Percentiles rank a stretch among this genome's conserved stretches.
phyloP scores from a whole-genome alignment of 2,888 invertebrate genomes.

The Itoplectis maculator region DNA sequence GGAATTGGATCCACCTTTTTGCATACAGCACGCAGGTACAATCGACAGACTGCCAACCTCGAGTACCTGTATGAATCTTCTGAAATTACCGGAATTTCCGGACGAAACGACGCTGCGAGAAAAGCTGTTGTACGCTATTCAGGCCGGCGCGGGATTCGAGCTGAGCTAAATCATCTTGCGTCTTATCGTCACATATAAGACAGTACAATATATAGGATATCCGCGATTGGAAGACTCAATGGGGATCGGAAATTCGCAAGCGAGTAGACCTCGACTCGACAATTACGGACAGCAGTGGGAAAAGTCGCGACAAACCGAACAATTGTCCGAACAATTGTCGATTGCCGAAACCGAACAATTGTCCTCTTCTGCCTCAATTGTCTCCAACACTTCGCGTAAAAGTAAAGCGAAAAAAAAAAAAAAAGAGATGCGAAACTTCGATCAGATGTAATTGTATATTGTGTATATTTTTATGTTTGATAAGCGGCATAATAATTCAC shows the following conservation, averaged over 20 bases:
- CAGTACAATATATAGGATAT: background rate
- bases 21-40: constrained; percentile 96
- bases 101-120: constrained; percentile 91
- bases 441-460: constrained; percentile 75
- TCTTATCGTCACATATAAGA: background rate
- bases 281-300: constrained; percentile 43
- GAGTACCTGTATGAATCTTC: constrained; percentile 98
- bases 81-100: constrained; percentile 96
- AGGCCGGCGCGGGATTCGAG: constrained; percentile 98
- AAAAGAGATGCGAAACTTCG: constrained; percentile 22
- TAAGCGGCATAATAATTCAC: constrained; percentile 57
- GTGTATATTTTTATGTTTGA: constrained; percentile 80
- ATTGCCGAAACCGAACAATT: constrained; percentile 23
- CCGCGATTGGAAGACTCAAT: background rate
- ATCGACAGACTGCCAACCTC: constrained; percentile 97
- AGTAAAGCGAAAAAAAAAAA: constrained; percentile 14
- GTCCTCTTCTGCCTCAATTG: background rate
- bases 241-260: background rate
- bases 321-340: constrained; percentile 23
- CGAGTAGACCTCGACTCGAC: constrained; percentile 3
- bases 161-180: constrained; percentile 92
- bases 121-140: constrained; percentile 96
- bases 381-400: background rate
- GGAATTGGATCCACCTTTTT: constrained; percentile 98
- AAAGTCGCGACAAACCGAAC: constrained; percentile 22